phyloP scores from a whole-genome alignment of 2,888 invertebrate genomes.

The Dioctria rufipes region DNA sequence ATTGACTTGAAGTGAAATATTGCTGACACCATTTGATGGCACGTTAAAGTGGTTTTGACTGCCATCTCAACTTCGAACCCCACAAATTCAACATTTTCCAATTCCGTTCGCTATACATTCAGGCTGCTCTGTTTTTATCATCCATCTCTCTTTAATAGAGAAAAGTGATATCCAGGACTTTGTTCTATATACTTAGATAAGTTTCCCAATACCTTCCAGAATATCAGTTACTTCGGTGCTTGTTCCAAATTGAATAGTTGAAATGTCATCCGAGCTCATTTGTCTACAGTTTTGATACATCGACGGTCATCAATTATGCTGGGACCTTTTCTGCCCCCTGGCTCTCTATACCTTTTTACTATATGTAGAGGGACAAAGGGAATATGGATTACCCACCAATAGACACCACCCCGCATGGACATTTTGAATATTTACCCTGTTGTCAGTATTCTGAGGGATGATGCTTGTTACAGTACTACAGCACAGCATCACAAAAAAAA shows the following conservation, averaged over 20 bases:
- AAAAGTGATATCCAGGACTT: neutral
- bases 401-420: conserved; percentile 20
- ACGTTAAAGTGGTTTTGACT: conserved; percentile 57
- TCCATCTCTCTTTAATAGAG: conserved; percentile 29
- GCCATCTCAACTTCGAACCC: conserved; percentile 36
- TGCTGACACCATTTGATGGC: conserved; percentile 59
- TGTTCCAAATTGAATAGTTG: conserved; percentile 51
- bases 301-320: conserved; percentile 58
- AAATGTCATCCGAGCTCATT: conserved; percentile 59
- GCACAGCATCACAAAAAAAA: neutral
- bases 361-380: neutral
- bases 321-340: conserved; percentile 51
- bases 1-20: conserved; percentile 59
- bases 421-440: conserved; percentile 38
- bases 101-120: conserved; percentile 1
- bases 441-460: conserved; percentile 10
- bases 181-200: neutral
- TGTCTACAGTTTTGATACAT: conserved; percentile 59
- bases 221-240: conserved; percentile 42
- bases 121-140: conserved; percentile 7
- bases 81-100: conserved; percentile 24
- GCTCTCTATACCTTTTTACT: conserved; percentile 27
- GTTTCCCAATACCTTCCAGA: conserved; percentile 10
- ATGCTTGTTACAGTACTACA: conserved; percentile 22
- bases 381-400: conserved; percentile 38